Evolutionary conservation across 92 coral and sea anemone genomes (phyloP).

Genomic region (Heteractis magnifica): DNA sequence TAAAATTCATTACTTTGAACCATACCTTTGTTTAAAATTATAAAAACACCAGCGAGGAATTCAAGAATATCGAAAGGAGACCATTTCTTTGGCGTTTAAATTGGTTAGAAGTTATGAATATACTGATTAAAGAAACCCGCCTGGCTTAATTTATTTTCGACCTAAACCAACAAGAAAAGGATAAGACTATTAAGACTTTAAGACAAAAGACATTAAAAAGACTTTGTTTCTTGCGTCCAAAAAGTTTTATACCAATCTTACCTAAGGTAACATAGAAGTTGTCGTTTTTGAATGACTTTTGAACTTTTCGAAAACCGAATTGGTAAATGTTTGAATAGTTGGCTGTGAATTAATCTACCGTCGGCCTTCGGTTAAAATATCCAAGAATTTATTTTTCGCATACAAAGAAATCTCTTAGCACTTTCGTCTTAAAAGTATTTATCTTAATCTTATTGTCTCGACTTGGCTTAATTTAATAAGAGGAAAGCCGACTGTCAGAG

Average conservation of each 20-base stretch:
- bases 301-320: not conserved
- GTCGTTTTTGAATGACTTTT: not conserved
- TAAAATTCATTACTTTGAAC: not conserved
- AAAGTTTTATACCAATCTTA: not conserved
- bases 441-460: constrained; percentile 11
- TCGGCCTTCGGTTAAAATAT: not conserved
- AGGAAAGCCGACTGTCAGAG: not conserved
- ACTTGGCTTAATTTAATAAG: not conserved
- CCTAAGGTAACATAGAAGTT: not conserved
- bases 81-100: not conserved
- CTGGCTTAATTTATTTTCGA: not conserved
- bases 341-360: not conserved
- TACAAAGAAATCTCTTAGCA: not conserved
- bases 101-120: not conserved
- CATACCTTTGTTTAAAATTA: not conserved
- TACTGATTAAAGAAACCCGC: not conserved
- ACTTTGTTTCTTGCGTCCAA: not conserved
- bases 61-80: not conserved
- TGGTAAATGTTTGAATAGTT: not conserved
- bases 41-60: not conserved
- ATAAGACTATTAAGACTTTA: not conserved
- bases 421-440: constrained; percentile 1
- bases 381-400: not conserved
- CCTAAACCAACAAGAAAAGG: constrained; percentile 5
- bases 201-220: not conserved